Evolutionary conservation across 2,113 vertebrate species (phyloP).

Genomic region (Prunella himalayana): DNA sequence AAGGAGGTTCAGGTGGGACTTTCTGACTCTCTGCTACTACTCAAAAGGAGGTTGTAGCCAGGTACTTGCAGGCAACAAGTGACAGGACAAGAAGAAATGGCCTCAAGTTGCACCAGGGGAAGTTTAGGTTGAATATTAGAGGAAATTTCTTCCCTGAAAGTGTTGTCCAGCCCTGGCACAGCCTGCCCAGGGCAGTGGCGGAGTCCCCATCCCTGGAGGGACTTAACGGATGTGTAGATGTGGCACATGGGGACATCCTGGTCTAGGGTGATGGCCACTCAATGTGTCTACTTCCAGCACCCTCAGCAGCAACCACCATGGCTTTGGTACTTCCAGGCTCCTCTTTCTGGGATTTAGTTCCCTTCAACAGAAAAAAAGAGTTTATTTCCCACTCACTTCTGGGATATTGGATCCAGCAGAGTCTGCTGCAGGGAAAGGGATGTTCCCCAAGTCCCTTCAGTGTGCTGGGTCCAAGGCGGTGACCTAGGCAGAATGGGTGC

Average conservation of each 20-base stretch:
- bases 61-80: neutral
- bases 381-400: fast-evolving
- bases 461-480: neutral
- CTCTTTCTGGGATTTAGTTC: neutral
- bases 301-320: neutral
- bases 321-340: neutral
- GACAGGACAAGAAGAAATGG: neutral
- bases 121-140: neutral
- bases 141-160: neutral
- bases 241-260: neutral
- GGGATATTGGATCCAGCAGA: neutral
- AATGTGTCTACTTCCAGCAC: neutral
- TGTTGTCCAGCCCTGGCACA: neutral
- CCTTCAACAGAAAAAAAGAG: neutral
- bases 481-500: neutral
- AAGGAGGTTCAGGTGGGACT: neutral
- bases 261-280: neutral
- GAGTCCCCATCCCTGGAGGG: neutral
- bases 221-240: neutral
- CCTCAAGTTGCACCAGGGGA: neutral
- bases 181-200: neutral
- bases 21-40: neutral
- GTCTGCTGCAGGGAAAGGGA: neutral
- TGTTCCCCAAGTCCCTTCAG: neutral
- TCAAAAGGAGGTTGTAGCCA: neutral